Conservation (phyloP, 2,797 vertebrate species). For the Microctenopoma lineatum region DNA sequence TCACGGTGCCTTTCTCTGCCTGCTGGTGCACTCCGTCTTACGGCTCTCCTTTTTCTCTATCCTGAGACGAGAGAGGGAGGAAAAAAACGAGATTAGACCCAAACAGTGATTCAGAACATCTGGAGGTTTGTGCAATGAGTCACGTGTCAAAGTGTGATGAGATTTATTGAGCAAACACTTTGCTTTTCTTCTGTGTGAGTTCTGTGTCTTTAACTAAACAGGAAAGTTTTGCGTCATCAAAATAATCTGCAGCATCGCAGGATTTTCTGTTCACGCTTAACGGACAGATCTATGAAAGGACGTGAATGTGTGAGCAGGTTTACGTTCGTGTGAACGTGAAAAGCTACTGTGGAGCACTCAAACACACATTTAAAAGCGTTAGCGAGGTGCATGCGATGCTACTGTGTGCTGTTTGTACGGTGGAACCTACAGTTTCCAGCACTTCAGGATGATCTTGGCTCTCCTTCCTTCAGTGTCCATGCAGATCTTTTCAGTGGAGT, state of each 20-base stretch:
- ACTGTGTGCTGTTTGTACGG: not conserved
- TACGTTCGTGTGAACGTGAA: not conserved
- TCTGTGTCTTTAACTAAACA: conserved; percentile 16
- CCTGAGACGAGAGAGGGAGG: conserved; percentile 47
- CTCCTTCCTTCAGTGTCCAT: conserved; percentile 51
- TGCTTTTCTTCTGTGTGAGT: not conserved
- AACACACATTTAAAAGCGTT: not conserved
- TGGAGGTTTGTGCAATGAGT: conserved; percentile 50
- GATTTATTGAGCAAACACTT: conserved; percentile 3
- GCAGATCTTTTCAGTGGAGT: conserved; percentile 49
- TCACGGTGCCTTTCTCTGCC: conserved; percentile 43
- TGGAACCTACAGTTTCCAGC: conserved; percentile 80
- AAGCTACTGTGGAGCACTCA: not conserved
- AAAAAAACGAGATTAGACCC: conserved; percentile 55
- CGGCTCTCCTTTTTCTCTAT: conserved; percentile 71
- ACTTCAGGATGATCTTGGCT: conserved; percentile 60
- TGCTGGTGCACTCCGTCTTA: conserved; percentile 67
- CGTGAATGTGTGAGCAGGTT: conserved; percentile 2
- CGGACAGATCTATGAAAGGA: not conserved
- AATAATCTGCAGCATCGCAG: not conserved
- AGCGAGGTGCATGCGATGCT: not conserved
- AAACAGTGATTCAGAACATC: conserved; percentile 64
- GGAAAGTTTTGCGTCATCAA: not conserved
- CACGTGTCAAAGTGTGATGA: conserved; percentile 34
- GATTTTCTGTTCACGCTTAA: not conserved